Conservation (phyloP, 1,140 invertebrate genomes). For the Caenorhabditis brenneri region DNA sequence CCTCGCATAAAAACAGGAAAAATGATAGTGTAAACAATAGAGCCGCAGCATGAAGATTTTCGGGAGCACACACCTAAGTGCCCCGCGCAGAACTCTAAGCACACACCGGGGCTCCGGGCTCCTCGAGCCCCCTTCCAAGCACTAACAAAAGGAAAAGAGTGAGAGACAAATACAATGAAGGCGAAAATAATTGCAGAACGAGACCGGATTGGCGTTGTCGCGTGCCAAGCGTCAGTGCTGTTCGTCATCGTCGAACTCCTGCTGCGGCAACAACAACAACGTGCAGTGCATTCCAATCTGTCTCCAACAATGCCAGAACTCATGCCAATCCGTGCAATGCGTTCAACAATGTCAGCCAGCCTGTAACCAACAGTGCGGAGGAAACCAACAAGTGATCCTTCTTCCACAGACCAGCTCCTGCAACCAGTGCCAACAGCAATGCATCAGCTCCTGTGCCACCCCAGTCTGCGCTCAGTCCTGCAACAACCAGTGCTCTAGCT, state of each 20-base stretch:
- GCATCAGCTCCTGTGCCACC: conserved; percentile 43
- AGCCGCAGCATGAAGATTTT: conserved; percentile 10
- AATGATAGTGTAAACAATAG: conserved; percentile 37
- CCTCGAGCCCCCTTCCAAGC: background rate
- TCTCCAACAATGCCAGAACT: conserved; percentile 45
- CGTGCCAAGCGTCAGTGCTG: conserved; percentile 52
- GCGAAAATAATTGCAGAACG: conserved; percentile 40
- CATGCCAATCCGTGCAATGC: conserved; percentile 22
- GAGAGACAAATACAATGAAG: background rate
- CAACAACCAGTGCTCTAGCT: conserved; percentile 24
- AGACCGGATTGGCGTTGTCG: conserved; percentile 45
- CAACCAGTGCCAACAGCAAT: conserved; percentile 45
- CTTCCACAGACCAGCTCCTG: conserved; percentile 48
- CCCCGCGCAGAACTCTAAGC: background rate
- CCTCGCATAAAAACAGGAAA: conserved; percentile 34
- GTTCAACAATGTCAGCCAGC: conserved; percentile 13
- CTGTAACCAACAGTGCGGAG: conserved; percentile 50
- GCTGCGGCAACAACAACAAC: conserved; percentile 36
- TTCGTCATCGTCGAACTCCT: conserved; percentile 14
- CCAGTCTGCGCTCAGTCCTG: conserved; percentile 47
- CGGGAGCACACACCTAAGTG: background rate
- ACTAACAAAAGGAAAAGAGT: background rate
- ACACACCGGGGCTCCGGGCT: too few species aligned
- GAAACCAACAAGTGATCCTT: conserved; percentile 39
- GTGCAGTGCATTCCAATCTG: conserved; percentile 46